Base-by-base conservation (phyloP, 2,888 invertebrate genomes). In the Napeogenes sylphis region DNA sequence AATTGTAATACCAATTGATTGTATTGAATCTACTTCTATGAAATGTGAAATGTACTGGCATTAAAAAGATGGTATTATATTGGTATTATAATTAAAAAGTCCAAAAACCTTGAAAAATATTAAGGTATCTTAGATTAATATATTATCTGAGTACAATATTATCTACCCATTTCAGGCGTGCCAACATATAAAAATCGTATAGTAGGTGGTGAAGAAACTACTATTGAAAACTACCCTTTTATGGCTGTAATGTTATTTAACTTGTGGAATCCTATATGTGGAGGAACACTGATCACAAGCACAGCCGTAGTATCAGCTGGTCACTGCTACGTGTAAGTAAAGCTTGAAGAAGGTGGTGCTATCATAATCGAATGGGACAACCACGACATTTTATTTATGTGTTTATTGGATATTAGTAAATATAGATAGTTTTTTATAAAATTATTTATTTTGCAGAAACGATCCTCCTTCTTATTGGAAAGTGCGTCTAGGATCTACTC, bases 321-420 rank as follows among this genome's bases (percentile, higher is more conserved):
- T 59, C 83, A 84, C 63, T 86, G 85, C 65, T 82, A 67, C 68
- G 14, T 53, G 85, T 85, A 74, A 75, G 82, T 78, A 47, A 56
- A 55, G 21, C 4, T 30, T 30, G 21, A 30, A 10, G 1, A 3
- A 47, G 3, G 12, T 6, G 21, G 3, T n/a, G n/a, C 5, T 47
- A n/a, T n/a, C n/a, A 14, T 4, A 47, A 12, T 14, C 3, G 14
- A n/a, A 14, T 30, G 21, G 30, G 2, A 51, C 51, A 8, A 8
- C 47, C 3, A 47, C 35, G 35, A 35, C 4, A 35, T 35, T 0
- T 35, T 35, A 4, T 35, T 35, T 5, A 1, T 35, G 35, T n/a
- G 13, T 2, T 47, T 47, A n/a, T 14, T 47, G n/a, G 47, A 4
- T 21, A 47, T 47, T 47, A 21, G n/a, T n/a, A n/a, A n/a, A 47